phyloP scores from a whole-genome alignment of 37 sponge, comb jelly and placozoan genomes.

The Crambe crambe region DNA sequence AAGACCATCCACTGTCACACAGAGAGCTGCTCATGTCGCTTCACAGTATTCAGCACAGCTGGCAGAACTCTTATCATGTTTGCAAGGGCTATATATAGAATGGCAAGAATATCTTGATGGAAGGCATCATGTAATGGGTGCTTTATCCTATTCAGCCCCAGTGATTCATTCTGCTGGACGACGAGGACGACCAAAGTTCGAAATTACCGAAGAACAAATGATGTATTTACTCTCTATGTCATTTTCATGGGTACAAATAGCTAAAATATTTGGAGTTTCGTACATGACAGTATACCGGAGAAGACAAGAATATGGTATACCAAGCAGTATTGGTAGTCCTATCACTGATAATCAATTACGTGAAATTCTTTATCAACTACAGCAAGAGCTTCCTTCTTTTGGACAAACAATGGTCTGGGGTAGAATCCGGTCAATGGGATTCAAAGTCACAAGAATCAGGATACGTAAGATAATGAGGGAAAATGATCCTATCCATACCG shows the following conservation, averaged over 20 bases:
- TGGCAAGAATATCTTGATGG: slow-evolving; percentile 32
- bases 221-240: slow-evolving; percentile 39
- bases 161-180: not conserved
- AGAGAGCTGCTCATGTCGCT: not conserved
- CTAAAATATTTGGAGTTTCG: slow-evolving; percentile 36
- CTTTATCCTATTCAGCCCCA: slow-evolving; percentile 21
- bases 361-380: slow-evolving; percentile 4
- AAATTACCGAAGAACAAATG: slow-evolving; percentile 18
- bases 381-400: slow-evolving; percentile 13
- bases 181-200: slow-evolving; percentile 36
- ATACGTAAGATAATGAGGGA: slow-evolving; percentile 6
- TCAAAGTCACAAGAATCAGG: not conserved
- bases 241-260: slow-evolving; percentile 57
- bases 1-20: not conserved
- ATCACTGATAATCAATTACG: slow-evolving; percentile 14
- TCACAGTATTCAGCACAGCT: not conserved
- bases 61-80: not conserved
- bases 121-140: too few species aligned
- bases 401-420: slow-evolving; percentile 47
- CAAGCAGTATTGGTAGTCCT: not conserved
- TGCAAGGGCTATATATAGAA: slow-evolving; percentile 6
- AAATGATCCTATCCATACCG: slow-evolving; percentile 10
- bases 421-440: slow-evolving; percentile 18
- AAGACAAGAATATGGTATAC: slow-evolving; percentile 30
- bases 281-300: slow-evolving; percentile 45